phyloP scores from a whole-genome alignment of 2,888 invertebrate genomes.

The Metacarcinus magister region DNA sequence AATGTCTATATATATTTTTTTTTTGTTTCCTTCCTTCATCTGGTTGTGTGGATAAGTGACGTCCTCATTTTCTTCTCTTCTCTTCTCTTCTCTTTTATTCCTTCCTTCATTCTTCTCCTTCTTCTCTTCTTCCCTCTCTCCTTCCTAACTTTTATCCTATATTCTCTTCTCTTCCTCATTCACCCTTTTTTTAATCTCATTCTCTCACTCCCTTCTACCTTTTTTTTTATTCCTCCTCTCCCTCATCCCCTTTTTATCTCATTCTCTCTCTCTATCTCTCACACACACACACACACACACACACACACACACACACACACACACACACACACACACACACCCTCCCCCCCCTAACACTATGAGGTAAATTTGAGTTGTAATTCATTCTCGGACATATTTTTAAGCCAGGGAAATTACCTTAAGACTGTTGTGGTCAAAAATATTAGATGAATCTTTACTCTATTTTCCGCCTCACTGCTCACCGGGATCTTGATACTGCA shows the following conservation, averaged over 20 bases:
- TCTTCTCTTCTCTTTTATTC: background rate
- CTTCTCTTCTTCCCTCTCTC: background rate
- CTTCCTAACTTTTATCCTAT: background rate
- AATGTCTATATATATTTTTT: too few species aligned
- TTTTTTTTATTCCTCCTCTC: background rate
- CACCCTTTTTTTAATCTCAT: background rate
- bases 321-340: background rate
- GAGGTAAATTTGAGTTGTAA: background rate
- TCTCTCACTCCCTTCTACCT: background rate
- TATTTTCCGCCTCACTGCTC: slow-evolving; percentile 21
- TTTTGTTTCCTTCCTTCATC: too few species aligned
- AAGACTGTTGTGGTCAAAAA: background rate
- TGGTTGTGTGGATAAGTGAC: too few species aligned
- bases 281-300: background rate
- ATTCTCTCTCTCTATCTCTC: background rate
- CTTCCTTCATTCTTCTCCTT: background rate
- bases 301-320: background rate
- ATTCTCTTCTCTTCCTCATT: background rate
- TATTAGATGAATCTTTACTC: slow-evolving; percentile 10
- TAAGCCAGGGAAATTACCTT: background rate
- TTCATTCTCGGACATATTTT: background rate
- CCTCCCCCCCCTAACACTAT: background rate
- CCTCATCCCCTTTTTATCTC: background rate
- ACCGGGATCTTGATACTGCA: background rate
- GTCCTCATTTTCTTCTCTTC: too few species aligned